Evolutionary conservation across 2,888 invertebrate genomes (phyloP).

Genomic region (Drosophila macrospina): DNA sequence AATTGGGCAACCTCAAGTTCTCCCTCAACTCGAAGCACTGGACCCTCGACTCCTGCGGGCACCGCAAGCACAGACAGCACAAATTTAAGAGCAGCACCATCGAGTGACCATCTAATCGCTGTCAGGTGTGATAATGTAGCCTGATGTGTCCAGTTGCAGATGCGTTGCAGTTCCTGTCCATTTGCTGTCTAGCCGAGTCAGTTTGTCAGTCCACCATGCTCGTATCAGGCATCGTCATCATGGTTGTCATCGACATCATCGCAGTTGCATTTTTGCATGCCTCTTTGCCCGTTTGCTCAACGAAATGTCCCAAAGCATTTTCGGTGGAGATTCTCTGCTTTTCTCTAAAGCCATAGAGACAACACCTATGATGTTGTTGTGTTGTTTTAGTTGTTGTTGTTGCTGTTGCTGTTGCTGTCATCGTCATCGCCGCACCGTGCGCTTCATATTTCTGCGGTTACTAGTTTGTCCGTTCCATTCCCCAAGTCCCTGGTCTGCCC

Average conservation of each 20-base stretch:
- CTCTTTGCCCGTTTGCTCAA: conserved; percentile 59
- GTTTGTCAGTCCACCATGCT: conserved; percentile 60
- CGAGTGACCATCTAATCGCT: conserved; percentile 52
- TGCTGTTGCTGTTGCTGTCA: conserved; percentile 23
- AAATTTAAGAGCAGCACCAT: conserved; percentile 48
- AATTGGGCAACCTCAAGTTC: conserved; percentile 42
- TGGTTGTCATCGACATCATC: conserved; percentile 34
- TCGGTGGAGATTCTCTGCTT: conserved; percentile 51
- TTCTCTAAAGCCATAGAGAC: conserved; percentile 25
- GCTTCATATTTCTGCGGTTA: conserved; percentile 77
- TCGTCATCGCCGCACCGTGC: conserved; percentile 50
- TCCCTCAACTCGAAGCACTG: not conserved
- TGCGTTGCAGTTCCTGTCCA: conserved; percentile 4
- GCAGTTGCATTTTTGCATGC: conserved; percentile 62
- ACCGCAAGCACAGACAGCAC: conserved; percentile 25
- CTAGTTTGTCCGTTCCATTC: conserved; percentile 47
- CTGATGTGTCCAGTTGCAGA: conserved; percentile 17
- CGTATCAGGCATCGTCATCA: conserved; percentile 36
- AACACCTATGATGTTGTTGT: conserved; percentile 26
- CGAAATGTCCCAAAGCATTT: conserved; percentile 71
- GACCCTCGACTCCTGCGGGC: conserved; percentile 2
- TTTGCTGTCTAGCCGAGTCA: conserved; percentile 39
- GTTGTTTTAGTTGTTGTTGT: not conserved
- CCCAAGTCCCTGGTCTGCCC: not conserved
- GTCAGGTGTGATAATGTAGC: conserved; percentile 72